Percentiles rank a stretch among this genome's conserved stretches.
These are phyloP conservation scores for Pectinophora gossypiella DNA, from an alignment of 1,140 invertebrate genomes.

Conservation along the genomic window DNA sequence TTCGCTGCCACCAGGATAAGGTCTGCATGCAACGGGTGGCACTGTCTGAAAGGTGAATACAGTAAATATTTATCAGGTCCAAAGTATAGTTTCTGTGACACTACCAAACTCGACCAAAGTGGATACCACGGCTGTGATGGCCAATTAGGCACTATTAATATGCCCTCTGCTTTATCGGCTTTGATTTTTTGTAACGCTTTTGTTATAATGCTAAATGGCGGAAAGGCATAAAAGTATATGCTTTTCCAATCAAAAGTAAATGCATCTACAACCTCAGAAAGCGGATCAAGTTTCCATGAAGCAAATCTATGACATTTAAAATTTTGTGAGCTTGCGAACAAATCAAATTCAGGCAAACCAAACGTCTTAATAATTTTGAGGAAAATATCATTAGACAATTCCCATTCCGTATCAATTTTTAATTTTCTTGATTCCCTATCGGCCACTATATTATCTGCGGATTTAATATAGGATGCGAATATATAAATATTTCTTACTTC, in stretches of 20 bases:
- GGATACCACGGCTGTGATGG: slow-evolving; percentile 8
- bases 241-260: slow-evolving; percentile 4
- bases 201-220: slow-evolving; percentile 6
- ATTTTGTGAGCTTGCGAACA: slow-evolving; percentile 8
- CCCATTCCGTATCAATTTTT: slow-evolving; percentile 3
- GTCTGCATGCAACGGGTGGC: slow-evolving; percentile 1
- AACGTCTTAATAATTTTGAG: neutral
- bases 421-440: slow-evolving; percentile 3
- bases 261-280: slow-evolving; percentile 2
- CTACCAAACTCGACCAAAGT: neutral
- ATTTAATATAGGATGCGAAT: no score
- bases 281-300: slow-evolving; percentile 10
- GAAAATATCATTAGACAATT: neutral
- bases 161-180: slow-evolving; percentile 6
- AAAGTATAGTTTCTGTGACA: slow-evolving; percentile 2
- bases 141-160: slow-evolving; percentile 6
- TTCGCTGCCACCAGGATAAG: slow-evolving; percentile 10
- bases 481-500: no score
- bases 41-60: slow-evolving; percentile 8
- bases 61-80: slow-evolving; percentile 3
- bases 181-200: slow-evolving; percentile 6
- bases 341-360: slow-evolving; percentile 6
- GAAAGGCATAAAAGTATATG: slow-evolving; percentile 9
- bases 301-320: slow-evolving; percentile 5
- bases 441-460: no score